Base-by-base conservation (phyloP, 2,797 vertebrate species). In the Protosalanx chinensis region DNA sequence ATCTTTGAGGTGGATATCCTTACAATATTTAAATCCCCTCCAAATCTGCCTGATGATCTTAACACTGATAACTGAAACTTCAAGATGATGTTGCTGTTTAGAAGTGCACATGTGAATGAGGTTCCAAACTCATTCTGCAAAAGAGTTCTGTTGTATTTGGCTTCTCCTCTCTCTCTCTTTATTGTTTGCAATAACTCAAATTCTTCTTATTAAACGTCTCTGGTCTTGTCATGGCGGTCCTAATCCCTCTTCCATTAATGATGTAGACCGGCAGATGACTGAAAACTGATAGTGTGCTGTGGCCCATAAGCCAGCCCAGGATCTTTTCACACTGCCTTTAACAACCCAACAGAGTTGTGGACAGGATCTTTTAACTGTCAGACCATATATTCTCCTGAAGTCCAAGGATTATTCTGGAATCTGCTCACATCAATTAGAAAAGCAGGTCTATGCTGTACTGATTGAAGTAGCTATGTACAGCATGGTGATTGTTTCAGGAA, bases 231-330 rank as follows among this genome's bases (percentile, higher is more conserved):
- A 68, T 27, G 51, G 67, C 61, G 35, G 58, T 12, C 57, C 68
- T 60, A 41, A 46, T 70, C 67, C 33, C 4, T 20, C 67, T 41
- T 46, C 56, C 68, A 69, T 60, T 27, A 60, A 33, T 41, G 68
- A 60, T 70, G 15, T 46, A 37, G 33, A 2, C 57, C 23, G 57
- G 68, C 68, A 46, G 68, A 6, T 70, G 68, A 70, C 41, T 70
- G 68, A 46, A 59, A n/a, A 59, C 33, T 29, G 56, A 60, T 60
- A 60, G 57, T 61, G 37, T 13, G 20, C 18, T 27, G 56, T 33
- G 27, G 29, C 5, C 51, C 18, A 6, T 70, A 58, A 6, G 68
- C 12, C 13, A n/a, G 32, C 68, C 13, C 29, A 3, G 16, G 12
- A 53, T 8, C 15, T 41, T 23, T 41, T 35, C 68, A 61, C 20